Percentiles rank a stretch among this genome's conserved stretches.
phyloP scores from a whole-genome alignment of 2,113 vertebrate genomes.

The Pontoporia blainvillei region DNA sequence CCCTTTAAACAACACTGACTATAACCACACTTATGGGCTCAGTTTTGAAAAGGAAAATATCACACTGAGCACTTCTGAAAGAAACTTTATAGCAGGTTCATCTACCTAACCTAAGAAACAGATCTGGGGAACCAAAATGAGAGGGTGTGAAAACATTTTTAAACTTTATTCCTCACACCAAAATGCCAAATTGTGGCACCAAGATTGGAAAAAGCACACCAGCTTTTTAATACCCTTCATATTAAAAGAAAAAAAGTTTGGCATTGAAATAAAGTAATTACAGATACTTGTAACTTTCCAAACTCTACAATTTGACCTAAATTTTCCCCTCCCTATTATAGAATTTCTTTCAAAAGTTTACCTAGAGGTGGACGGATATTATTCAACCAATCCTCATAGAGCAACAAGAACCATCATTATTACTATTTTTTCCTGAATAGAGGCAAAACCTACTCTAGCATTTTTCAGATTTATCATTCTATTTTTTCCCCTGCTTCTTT shows the following conservation, averaged over 20 bases:
- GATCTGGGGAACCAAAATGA: conserved; percentile 49
- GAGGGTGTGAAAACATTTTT: conserved; percentile 44
- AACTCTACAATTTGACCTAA: neutral
- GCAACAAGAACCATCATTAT: neutral
- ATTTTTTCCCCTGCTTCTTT: neutral
- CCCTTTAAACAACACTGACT: conserved; percentile 47
- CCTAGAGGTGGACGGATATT: neutral
- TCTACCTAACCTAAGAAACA: conserved; percentile 54
- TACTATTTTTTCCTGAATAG: neutral
- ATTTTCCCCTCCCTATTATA: neutral
- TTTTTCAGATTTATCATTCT: neutral
- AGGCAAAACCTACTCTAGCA: neutral
- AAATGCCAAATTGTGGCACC: conserved; percentile 3
- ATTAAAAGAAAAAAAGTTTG: neutral
- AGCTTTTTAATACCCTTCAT: conserved; percentile 34
- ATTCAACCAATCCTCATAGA: neutral
- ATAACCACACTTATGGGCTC: conserved; percentile 58
- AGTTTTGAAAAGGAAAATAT: conserved; percentile 54
- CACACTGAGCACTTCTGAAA: neutral
- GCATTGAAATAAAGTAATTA: neutral
- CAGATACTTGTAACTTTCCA: conserved; percentile 31
- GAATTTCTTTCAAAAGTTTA: conserved; percentile 2
- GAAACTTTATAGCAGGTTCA: neutral
- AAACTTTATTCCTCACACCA: neutral
- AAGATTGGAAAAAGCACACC: conserved; percentile 4